Base-by-base conservation (phyloP, 2,888 invertebrate genomes). In the Hoplodrina ambigua region DNA sequence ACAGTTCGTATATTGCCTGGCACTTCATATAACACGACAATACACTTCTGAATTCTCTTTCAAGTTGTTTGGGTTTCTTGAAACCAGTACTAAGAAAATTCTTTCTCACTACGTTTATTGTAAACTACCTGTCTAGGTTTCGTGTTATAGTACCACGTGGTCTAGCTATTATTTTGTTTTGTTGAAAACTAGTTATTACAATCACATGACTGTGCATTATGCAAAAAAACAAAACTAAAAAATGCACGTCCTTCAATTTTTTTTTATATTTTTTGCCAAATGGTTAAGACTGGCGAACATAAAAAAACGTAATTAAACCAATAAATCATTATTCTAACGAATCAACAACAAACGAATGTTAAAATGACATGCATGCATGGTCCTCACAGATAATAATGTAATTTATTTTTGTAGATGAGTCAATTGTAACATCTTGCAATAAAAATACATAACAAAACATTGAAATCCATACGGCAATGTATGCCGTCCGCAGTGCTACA, bases 1-100 rank as follows among this genome's bases (percentile, higher is more conserved):
- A 92, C 92, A 92, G 92, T 92, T 90, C 90, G 91, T 94, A 93
- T 93, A 94, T 93, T 93, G 90, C 92, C 85, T 90, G 89, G 86
- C 91, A 93, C 92, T 93, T 93, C 91, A 93, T 92, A 91, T 91
- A 92, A 91, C 90, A 91, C 89, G 90, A 91, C 90, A 91, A 92
- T 92, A 92, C 89, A 91, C 89, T 89, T 86, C 86, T 87, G 87
- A 89, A 91, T 91, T 92, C 86, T 84, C 85, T 89, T 88, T 86
- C 82, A 85, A 81, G 84, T 86, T 83, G 85, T 88, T 86, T 85
- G 78, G 80, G 84, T 83, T 85, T 85, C 84, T 85, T 83, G 80
- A 81, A 87, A 87, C 84, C 79, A 84, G 83, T 72, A 73, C 77
- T 80, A 71, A 75, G 67, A 75, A 72, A 69, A 76, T 74, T 69